Conservation (phyloP, 2,113 vertebrate species). For the Dolichallabes microphthalmus region DNA sequence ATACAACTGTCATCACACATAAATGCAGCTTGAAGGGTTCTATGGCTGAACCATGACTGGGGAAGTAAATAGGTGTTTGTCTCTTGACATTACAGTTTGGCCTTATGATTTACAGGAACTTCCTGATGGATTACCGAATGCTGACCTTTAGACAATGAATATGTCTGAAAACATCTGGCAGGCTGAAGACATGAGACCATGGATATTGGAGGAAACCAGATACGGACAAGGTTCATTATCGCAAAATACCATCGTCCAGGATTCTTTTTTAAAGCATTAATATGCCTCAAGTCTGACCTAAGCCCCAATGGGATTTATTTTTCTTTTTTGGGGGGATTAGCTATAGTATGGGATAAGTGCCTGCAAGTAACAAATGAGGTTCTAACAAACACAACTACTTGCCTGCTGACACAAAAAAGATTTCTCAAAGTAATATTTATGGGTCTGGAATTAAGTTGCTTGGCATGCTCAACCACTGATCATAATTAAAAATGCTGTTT, state of each 20-base stretch:
- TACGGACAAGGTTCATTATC: slow-evolving; percentile 72
- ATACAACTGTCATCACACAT: slow-evolving; percentile 45
- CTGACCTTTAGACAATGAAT: slow-evolving; percentile 88
- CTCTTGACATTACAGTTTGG: slow-evolving; percentile 61
- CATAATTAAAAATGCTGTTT: slow-evolving; percentile 69
- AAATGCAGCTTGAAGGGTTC: slow-evolving; percentile 62
- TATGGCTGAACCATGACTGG: slow-evolving; percentile 62
- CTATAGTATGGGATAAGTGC: slow-evolving; percentile 56
- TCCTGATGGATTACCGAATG: slow-evolving; percentile 90
- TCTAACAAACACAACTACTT: slow-evolving; percentile 65
- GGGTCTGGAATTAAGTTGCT: slow-evolving; percentile 64
- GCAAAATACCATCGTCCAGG: slow-evolving; percentile 70
- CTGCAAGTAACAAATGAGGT: slow-evolving; percentile 65
- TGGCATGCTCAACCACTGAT: slow-evolving; percentile 65
- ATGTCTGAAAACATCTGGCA: slow-evolving; percentile 93
- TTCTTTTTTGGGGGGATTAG: slow-evolving; percentile 23
- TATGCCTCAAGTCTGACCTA: slow-evolving; percentile 57
- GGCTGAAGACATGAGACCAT: slow-evolving; percentile 81
- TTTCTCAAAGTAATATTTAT: slow-evolving; percentile 63
- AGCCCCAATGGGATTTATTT: slow-evolving; percentile 27
- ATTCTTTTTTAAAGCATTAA: slow-evolving; percentile 68
- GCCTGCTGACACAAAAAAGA: slow-evolving; percentile 56
- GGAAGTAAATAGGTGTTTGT: slow-evolving; percentile 52
- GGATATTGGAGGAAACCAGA: slow-evolving; percentile 82
- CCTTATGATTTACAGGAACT: slow-evolving; percentile 78